Evolutionary conservation across 2,797 vertebrate species (phyloP).

Genomic region (Centropyge bicolor): DNA sequence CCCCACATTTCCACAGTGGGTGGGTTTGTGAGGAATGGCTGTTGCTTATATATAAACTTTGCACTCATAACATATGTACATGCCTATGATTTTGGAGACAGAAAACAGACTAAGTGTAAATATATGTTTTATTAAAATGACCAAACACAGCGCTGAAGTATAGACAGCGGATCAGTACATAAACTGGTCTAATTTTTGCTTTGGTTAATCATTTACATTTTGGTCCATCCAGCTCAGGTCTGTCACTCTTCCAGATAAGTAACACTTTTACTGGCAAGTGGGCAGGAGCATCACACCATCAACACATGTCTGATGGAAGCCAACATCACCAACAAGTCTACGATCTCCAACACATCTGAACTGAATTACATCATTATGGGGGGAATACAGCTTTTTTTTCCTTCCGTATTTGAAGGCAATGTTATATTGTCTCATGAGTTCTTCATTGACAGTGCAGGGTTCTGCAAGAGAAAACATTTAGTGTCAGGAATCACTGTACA

Average conservation of each 20-base stretch:
- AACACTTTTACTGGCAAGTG: conserved; percentile 1
- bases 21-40: too few species aligned
- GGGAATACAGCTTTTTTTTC: fast-evolving
- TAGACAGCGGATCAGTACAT: background rate
- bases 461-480: conserved; percentile 50
- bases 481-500: background rate
- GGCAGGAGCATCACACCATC: conserved; percentile 58
- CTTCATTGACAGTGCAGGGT: conserved; percentile 58
- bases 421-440: conserved; percentile 10
- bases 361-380: fast-evolving
- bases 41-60: too few species aligned
- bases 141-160: background rate
- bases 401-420: fast-evolving
- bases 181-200: background rate
- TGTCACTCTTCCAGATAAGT: background rate
- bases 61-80: too few species aligned
- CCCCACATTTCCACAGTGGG: too few species aligned
- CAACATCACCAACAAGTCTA: fast-evolving
- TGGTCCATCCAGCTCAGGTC: background rate
- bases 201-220: conserved; percentile 12
- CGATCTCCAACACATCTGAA: conserved; percentile 4
- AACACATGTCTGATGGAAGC: background rate
- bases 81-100: too few species aligned
- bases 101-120: background rate
- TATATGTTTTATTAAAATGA: conserved; percentile 9